Evolutionary conservation across 2,888 invertebrate species (phyloP).

Genomic region (Diploptera punctata): DNA sequence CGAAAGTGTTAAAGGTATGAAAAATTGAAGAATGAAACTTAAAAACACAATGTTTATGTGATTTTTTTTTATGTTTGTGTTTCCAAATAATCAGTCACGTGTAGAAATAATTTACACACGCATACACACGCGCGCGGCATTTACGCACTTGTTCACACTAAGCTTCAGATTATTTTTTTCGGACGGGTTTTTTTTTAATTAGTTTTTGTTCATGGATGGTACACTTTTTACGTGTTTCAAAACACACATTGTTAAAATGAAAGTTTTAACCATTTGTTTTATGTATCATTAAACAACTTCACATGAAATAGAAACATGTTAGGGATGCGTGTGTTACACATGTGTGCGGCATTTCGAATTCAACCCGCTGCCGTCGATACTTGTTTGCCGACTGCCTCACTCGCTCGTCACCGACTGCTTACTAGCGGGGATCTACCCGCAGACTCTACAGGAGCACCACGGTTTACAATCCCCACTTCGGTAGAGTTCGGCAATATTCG

Average conservation of each 20-base stretch:
- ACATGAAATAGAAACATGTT: background rate
- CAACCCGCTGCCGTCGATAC: background rate
- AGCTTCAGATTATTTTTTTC: background rate
- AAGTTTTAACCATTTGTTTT: background rate
- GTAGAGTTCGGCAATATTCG: constrained; percentile 10
- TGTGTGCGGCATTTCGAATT: background rate
- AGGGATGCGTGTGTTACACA: background rate
- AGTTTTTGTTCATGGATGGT: background rate
- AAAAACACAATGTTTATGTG: no score
- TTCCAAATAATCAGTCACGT: no score
- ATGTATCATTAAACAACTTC: constrained; percentile 13
- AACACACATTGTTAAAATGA: background rate
- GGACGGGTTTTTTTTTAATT: background rate
- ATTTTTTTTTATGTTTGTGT: no score
- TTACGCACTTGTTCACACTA: no score
- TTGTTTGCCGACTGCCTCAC: background rate
- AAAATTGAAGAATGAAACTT: no score
- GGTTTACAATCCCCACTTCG: background rate
- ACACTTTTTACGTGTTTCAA: background rate
- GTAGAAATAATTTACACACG: no score
- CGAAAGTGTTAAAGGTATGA: no score
- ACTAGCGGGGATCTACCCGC: constrained; percentile 2
- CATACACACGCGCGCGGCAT: no score
- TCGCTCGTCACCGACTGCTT: background rate
- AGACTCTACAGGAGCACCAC: background rate